Conservation (phyloP, 1,140 invertebrate genomes). For the Diploscapter pachys region DNA sequence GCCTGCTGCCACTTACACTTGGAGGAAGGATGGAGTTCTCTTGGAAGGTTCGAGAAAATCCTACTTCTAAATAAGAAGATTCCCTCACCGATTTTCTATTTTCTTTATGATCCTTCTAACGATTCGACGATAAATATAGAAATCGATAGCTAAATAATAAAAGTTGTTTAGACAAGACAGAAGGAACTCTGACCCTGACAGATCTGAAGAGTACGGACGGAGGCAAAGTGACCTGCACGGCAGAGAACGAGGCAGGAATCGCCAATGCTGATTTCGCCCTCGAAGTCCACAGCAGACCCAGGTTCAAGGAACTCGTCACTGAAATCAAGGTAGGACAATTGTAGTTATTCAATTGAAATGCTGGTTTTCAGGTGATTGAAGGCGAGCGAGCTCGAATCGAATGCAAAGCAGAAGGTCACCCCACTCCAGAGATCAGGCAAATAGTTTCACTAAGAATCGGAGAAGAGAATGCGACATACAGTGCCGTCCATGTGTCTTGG, state of each 20-base stretch:
- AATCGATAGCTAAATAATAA: too few relatives aligned
- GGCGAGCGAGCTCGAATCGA: slow-evolving; percentile 48
- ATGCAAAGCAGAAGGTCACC: slow-evolving; percentile 52
- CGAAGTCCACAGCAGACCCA: slow-evolving; percentile 46
- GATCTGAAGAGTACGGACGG: slow-evolving; percentile 11
- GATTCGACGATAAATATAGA: too few relatives aligned
- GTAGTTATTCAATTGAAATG: neutral
- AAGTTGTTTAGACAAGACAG: too few relatives aligned
- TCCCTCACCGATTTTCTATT: too few relatives aligned
- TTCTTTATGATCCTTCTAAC: too few relatives aligned
- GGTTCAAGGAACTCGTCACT: slow-evolving; percentile 16
- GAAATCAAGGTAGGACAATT: neutral
- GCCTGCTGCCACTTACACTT: slow-evolving; percentile 47
- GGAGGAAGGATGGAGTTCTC: slow-evolving; percentile 37
- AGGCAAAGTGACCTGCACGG: slow-evolving; percentile 44
- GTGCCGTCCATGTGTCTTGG: too few relatives aligned
- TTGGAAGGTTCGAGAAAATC: slow-evolving; percentile 6
- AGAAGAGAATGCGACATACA: too few relatives aligned
- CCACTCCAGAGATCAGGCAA: slow-evolving; percentile 39
- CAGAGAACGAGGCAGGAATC: slow-evolving; percentile 51
- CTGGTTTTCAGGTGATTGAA: slow-evolving; percentile 39
- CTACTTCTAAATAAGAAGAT: neutral
- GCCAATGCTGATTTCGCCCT: slow-evolving; percentile 48
- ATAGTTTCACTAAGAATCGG: too few relatives aligned
- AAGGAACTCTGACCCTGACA: slow-evolving; percentile 11